Evolutionary conservation across 2,113 vertebrate species (phyloP).

Genomic region (Cnemophilus loriae): DNA sequence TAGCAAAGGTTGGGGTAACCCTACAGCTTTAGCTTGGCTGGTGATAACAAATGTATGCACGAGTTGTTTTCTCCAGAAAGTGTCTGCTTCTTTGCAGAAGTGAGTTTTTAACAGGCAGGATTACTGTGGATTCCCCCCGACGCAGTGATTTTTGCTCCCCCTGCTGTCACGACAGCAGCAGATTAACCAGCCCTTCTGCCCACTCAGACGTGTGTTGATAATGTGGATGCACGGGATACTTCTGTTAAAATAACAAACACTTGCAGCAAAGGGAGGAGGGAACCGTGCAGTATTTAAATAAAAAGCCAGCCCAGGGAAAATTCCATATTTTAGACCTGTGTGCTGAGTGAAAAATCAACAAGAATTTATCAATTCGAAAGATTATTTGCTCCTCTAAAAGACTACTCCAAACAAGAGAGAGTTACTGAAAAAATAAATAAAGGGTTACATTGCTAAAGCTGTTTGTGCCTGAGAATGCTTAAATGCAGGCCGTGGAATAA

Average conservation of each 20-base stretch:
- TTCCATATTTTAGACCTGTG: neutral
- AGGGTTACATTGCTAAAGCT: neutral
- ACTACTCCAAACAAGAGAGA: neutral
- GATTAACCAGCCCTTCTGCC: constrained; percentile 2
- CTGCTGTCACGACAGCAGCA: constrained; percentile 43
- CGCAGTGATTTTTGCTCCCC: constrained; percentile 59
- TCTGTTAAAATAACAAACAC: neutral
- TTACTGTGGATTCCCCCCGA: constrained; percentile 3
- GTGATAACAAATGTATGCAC: neutral
- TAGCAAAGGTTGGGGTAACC: neutral
- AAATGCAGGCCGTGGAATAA: neutral
- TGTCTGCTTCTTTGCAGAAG: neutral
- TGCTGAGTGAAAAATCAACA: neutral
- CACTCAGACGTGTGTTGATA: neutral
- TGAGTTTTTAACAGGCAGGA: neutral
- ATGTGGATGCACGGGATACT: neutral
- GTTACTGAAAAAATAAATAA: neutral
- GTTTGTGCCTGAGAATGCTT: neutral
- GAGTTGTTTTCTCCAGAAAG: neutral
- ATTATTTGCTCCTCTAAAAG: neutral
- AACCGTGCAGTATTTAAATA: neutral
- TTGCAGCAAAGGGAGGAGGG: neutral
- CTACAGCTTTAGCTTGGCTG: neutral
- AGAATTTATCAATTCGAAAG: neutral
- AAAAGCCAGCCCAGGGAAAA: neutral